Evolutionary conservation across 2,113 vertebrate species (phyloP).

Genomic region (Chloroceryle aenea): DNA sequence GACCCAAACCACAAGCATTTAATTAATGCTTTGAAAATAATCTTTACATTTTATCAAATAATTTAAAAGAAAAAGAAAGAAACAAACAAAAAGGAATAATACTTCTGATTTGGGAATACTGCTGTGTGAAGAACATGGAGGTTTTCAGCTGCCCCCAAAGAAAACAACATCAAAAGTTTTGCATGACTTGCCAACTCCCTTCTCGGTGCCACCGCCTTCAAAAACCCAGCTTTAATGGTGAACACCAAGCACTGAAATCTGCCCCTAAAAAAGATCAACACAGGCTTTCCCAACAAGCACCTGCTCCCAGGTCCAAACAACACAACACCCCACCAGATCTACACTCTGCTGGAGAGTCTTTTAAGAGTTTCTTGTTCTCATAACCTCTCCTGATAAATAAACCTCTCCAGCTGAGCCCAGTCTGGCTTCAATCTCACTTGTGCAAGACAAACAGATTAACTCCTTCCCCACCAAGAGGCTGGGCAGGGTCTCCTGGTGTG

Average conservation of each 20-base stretch:
- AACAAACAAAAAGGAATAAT: not conserved
- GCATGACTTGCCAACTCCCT: not conserved
- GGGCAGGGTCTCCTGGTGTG: not conserved
- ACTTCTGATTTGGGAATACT: not conserved
- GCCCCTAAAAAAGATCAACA: not conserved
- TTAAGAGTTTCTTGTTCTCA: constrained; percentile 42
- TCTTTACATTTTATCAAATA: not conserved
- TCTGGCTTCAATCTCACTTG: not conserved
- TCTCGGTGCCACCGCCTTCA: not conserved
- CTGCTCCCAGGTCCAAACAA: not conserved
- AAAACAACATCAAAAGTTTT: not conserved
- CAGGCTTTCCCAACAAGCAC: not conserved
- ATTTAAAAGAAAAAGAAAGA: not conserved
- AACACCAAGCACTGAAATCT: not conserved
- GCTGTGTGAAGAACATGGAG: not conserved
- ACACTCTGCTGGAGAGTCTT: not conserved
- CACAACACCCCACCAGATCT: not conserved
- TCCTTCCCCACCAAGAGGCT: not conserved
- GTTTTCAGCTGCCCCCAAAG: not conserved
- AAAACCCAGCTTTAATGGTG: not conserved
- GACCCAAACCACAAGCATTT: not conserved
- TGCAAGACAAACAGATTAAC: not conserved
- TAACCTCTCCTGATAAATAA: constrained; percentile 17
- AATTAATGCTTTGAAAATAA: not conserved
- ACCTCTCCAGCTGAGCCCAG: constrained; percentile 55